Conservation (phyloP, 2,113 vertebrate genomes). For the Strigops habroptila region DNA sequence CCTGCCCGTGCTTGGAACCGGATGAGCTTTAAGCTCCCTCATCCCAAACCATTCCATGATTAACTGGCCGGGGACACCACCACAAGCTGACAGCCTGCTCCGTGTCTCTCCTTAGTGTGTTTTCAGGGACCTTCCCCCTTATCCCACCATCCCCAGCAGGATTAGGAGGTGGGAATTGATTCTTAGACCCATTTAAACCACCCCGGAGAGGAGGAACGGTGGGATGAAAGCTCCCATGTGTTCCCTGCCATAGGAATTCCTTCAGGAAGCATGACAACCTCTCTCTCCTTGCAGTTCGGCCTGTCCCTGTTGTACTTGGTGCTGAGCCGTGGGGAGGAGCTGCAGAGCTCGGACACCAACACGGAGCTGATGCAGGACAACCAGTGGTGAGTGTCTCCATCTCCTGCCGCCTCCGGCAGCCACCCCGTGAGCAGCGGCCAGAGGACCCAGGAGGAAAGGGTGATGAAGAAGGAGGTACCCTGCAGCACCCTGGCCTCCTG, state of each 20-base stretch:
- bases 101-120: neutral
- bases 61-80: neutral
- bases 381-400: slow-evolving; percentile 79
- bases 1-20: no score
- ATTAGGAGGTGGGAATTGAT: neutral
- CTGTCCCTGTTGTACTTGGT: slow-evolving; percentile 90
- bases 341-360: slow-evolving; percentile 83
- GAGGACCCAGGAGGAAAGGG: neutral
- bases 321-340: slow-evolving; percentile 90
- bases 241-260: no score
- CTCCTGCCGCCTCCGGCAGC: neutral
- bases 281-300: slow-evolving; percentile 77
- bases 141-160: neutral
- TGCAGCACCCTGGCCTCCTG: neutral
- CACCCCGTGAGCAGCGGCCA: neutral
- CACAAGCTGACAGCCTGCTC: neutral
- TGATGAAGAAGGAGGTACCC: neutral
- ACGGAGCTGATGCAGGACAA: slow-evolving; percentile 85
- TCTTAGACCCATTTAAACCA: neutral
- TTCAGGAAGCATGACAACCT: neutral
- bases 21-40: neutral
- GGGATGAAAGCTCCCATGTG: neutral
- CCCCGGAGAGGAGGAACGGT: fast-evolving
- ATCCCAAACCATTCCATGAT: neutral
- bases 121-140: fast-evolving